Conservation (phyloP, 2,888 invertebrate genomes). For the Acleris holmiana region DNA sequence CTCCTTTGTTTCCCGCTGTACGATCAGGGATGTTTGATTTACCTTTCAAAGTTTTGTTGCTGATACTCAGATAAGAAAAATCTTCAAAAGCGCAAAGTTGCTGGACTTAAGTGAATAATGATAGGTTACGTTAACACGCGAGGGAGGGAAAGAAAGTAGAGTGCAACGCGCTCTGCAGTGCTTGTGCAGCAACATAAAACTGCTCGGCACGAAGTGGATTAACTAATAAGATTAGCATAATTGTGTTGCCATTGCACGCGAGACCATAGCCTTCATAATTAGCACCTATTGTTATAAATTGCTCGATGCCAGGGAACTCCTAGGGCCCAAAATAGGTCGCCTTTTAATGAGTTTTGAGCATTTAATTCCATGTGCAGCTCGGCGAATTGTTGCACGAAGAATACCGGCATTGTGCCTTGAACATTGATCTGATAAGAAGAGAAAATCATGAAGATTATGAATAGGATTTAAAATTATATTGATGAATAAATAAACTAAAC, state of each 20-base stretch:
- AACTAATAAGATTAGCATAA: conserved; percentile 82
- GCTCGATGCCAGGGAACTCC: conserved; percentile 41
- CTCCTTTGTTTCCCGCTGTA: conserved; percentile 50
- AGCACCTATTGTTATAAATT: conserved; percentile 60
- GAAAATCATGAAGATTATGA: not conserved
- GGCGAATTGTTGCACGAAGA: conserved; percentile 13
- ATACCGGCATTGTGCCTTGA: not conserved
- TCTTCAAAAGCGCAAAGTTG: not conserved
- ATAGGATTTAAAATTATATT: too few relatives aligned
- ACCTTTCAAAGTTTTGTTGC: conserved; percentile 29
- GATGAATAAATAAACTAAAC: too few relatives aligned
- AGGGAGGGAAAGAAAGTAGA: conserved; percentile 43
- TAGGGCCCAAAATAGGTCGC: conserved; percentile 19
- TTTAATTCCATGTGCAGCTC: not conserved
- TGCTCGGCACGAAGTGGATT: conserved; percentile 71
- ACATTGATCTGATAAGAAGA: not conserved
- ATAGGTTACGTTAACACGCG: conserved; percentile 44
- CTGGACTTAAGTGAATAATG: conserved; percentile 42
- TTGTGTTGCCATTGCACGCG: conserved; percentile 69
- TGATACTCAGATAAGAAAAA: conserved; percentile 35
- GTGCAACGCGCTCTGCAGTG: conserved; percentile 45
- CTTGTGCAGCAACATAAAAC: conserved; percentile 62
- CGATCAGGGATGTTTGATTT: conserved; percentile 45
- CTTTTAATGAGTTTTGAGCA: conserved; percentile 17
- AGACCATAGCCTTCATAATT: conserved; percentile 76